A percentile compares a stretch with the other conserved stretches of the same genome.
These are phyloP conservation scores for Paralichthys olivaceus DNA, from an alignment of 2,113 vertebrate genomes.

Conservation along the genomic window DNA sequence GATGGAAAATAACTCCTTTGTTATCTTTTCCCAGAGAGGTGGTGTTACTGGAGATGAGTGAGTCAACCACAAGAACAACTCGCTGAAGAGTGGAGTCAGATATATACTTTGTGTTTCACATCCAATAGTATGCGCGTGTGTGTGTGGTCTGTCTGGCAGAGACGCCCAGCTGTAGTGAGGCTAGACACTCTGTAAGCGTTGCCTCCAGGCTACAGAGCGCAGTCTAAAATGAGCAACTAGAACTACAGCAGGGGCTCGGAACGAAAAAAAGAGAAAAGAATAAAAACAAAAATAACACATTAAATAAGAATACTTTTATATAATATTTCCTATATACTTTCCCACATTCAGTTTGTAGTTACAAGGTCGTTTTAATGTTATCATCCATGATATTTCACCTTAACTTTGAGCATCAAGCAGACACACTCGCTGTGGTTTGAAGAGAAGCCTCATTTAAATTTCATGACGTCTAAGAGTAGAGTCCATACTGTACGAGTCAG, in stretches of 20 bases:
- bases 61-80: slow-evolving; percentile 29
- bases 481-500: slow-evolving; percentile 36
- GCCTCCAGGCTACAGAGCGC: slow-evolving; percentile 25
- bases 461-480: slow-evolving; percentile 61
- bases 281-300: background rate
- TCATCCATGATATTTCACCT: background rate
- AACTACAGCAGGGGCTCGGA: slow-evolving; percentile 13
- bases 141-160: slow-evolving; percentile 16
- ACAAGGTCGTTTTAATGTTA: background rate
- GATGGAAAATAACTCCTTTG: slow-evolving; percentile 34
- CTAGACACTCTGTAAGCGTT: slow-evolving; percentile 48
- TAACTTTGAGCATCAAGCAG: slow-evolving; percentile 6
- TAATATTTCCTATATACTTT: background rate
- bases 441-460: slow-evolving; percentile 61
- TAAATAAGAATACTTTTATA: background rate
- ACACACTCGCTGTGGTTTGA: slow-evolving; percentile 26
- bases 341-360: background rate
- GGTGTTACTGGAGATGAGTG: slow-evolving; percentile 21
- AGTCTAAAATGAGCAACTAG: slow-evolving; percentile 46
- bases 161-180: slow-evolving; percentile 46
- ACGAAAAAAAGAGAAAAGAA: background rate
- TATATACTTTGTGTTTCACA: slow-evolving; percentile 1
- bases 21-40: slow-evolving; percentile 28
- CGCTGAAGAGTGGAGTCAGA: background rate
- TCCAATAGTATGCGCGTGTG: background rate